Conservation (phyloP, 1,140 invertebrate genomes). For the Zaprionus taronus region DNA sequence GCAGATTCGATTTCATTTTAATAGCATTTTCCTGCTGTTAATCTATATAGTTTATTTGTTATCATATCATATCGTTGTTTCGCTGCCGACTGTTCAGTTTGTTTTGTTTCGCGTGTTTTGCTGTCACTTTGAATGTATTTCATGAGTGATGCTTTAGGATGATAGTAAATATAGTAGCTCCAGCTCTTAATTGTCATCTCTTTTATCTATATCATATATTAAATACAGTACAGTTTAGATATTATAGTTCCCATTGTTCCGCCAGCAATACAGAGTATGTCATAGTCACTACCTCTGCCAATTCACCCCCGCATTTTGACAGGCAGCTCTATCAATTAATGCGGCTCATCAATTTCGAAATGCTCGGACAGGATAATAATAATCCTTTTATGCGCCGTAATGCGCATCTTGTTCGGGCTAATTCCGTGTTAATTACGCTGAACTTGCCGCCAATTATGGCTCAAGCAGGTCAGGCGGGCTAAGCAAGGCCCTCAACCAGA, state of each 20-base stretch:
- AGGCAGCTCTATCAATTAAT: constrained; percentile 64
- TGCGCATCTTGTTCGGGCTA: constrained; percentile 48
- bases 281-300: not conserved
- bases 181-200: too few relatives aligned
- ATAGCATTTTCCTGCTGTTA: not conserved
- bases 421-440: constrained; percentile 66
- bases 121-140: not conserved
- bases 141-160: not conserved
- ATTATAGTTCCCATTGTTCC: not conserved
- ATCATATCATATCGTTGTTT: not conserved
- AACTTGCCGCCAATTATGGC: constrained; percentile 2
- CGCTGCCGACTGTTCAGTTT: not conserved
- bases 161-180: too few relatives aligned
- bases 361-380: constrained; percentile 61
- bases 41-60: not conserved
- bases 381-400: constrained; percentile 64
- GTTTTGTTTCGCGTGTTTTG: not conserved
- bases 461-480: not conserved
- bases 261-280: not conserved
- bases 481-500: constrained; percentile 2
- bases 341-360: constrained; percentile 65
- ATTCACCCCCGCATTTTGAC: constrained; percentile 7
- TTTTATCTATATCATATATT: too few relatives aligned
- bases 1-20: constrained; percentile 7
- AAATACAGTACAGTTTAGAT: not conserved